Conservation (phyloP, 1,140 invertebrate genomes). For the Drosophila pallidifrons region DNA sequence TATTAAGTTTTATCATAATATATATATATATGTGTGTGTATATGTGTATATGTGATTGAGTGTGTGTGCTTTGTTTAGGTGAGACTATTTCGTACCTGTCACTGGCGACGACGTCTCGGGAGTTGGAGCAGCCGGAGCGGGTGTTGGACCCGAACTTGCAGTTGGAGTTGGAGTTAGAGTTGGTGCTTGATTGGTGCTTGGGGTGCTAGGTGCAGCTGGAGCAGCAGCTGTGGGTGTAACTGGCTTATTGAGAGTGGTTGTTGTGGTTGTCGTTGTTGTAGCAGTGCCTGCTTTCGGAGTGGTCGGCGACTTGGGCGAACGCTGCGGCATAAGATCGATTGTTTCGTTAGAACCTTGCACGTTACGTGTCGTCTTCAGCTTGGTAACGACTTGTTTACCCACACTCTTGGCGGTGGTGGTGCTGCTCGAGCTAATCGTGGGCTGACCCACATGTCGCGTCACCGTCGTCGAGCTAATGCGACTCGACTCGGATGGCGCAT, state of each 20-base stretch:
- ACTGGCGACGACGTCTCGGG: constrained; percentile 58
- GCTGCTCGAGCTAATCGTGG: constrained; percentile 17
- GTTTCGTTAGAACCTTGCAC: constrained; percentile 65
- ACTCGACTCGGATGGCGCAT: constrained; percentile 76
- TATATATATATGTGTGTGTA: constrained; percentile 24
- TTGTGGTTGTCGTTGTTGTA: constrained; percentile 40
- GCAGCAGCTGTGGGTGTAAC: constrained; percentile 14
- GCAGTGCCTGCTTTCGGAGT: constrained; percentile 15
- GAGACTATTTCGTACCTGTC: constrained; percentile 80
- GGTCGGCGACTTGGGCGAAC: constrained; percentile 61
- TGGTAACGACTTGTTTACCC: constrained; percentile 59
- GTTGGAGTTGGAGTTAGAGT: constrained; percentile 26
- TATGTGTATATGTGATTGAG: constrained; percentile 17
- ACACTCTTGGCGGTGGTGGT: constrained; percentile 57
- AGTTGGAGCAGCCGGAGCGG: constrained; percentile 13
- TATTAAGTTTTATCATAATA: constrained; percentile 34
- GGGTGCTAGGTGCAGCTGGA: background rate
- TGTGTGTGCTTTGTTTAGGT: constrained; percentile 2
- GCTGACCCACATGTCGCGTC: constrained; percentile 54
- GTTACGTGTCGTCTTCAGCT: constrained; percentile 58
- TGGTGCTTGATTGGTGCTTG: constrained; percentile 21
- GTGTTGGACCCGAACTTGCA: constrained; percentile 19
- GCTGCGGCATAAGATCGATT: constrained; percentile 64
- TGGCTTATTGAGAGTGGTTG: constrained; percentile 21
- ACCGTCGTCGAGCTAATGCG: constrained; percentile 78